Evolutionary conservation across 2,797 vertebrate genomes (phyloP), one percentile per base, ranked within the genome.

Genomic region (Oreochromis mossambicus): DNA sequence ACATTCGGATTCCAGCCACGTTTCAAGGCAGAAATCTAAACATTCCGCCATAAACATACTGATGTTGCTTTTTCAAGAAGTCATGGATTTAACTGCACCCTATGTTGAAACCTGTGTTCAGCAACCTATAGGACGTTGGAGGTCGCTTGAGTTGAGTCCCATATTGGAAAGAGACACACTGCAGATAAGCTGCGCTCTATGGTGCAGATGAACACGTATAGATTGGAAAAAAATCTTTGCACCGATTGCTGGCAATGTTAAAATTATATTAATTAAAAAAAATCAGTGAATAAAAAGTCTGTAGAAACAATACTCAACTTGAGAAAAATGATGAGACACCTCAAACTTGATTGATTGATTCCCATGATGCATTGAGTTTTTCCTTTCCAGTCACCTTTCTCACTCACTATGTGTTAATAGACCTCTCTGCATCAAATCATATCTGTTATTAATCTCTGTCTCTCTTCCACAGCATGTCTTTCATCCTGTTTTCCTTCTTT

Each of bases 201-300:
- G 1, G 1, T 38, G 34, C 61, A 66, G 2, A 21, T 21, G 19
- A 63, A 63, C 58, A 21, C 0, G 0, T 38, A 21, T 63, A 36
- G 19, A 63, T 21, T 0, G 6, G 6, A 12, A n/a, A 66, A 0
- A 19, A 21, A 36, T 63, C 17, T 5, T 36, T 63, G 32, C 58
- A 36, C 17, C n/a, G 58, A 63, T 63, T 66, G 7, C 61, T 5
- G 61, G 7, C 34, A 21, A 66, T 66, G 34, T 38, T 41, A 68
- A 43, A 24, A 43, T 68, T 8, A 24, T 68, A 0, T 14, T 4
- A 0, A 68, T 41, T 1, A 0, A 34, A 66, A 34, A 52, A 14
- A 68, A 2, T 4, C 63, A 1, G 36, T 68, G n/a, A 38, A 26
- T 68, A 15, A 24, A 68, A 43, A 68, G 38, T 43, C 38, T 43